Evolutionary conservation across 2,888 invertebrate species (phyloP), one percentile per base, ranked within the genome.

Genomic region (Ornithoptera priamus): DNA sequence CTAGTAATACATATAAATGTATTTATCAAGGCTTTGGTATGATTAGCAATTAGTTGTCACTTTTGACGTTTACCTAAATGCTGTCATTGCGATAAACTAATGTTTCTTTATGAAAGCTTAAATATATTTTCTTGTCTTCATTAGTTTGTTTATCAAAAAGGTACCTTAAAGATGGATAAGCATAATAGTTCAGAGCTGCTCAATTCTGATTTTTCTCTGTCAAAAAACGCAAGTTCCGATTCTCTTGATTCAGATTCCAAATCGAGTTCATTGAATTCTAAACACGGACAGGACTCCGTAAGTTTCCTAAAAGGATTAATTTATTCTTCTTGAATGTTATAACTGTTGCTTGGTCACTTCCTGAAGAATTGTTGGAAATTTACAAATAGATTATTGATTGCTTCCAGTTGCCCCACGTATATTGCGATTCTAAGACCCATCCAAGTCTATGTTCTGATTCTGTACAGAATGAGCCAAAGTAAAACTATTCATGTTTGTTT

Each of bases 161-260:
- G 10, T 20, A 22, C 15, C 22, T 58, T 22, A 20, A 53, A 53
- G 74, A 95, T 95, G 94, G 95, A 95, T 80, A 95, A 95, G 84
- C 93, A 94, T 75, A 94, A 93, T 75, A 95, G 95, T 84, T 92
- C 94, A 4, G 95, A 95, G 80, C 85, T 95, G 74, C 81, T 95
- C 72, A 95, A 93, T 80, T 92, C 94, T 72, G 96, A 96, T 74
- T 94, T 93, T 81, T 94, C 93, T 62, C 87, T 94, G 77, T 95
- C 95, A 15, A 96, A 96, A 90, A 95, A 96, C 89, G 95, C 96
- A 65, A 96, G 96, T 85, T 95, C 96, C 65, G 97, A 97, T 86
- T 97, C 97, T 10, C 92, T 96, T 80, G 95, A 96, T 85, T 96
- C 96, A 0, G 97, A 97, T 84, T 96, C 97, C 60, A 97, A 97